These are phyloP conservation scores for Lydus trimaculatus DNA, from an alignment of 2,888 invertebrate genomes.

Conservation along the genomic window DNA sequence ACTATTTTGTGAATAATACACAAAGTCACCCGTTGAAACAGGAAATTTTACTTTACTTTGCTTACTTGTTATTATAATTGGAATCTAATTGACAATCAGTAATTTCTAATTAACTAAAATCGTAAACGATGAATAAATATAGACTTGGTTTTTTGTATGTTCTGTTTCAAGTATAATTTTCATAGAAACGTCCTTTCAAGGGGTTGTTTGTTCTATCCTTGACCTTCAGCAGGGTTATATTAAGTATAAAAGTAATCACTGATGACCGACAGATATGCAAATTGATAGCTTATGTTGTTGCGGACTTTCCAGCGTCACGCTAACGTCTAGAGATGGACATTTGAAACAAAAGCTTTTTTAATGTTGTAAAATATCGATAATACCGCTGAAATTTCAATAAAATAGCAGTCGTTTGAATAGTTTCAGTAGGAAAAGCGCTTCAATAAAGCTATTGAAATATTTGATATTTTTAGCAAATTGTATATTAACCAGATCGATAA, in stretches of 20 bases:
- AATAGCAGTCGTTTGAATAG: neutral
- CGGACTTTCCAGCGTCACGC: conserved; percentile 30
- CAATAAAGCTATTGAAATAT: neutral
- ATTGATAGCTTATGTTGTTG: conserved; percentile 17
- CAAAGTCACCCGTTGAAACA: neutral
- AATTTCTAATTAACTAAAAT: too few relatives aligned
- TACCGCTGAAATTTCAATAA: neutral
- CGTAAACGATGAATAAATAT: too few relatives aligned
- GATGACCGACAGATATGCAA: conserved; percentile 31
- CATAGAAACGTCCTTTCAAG: neutral
- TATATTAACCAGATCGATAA: conserved; percentile 7
- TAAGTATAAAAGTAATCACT: conserved; percentile 10
- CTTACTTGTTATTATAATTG: too few relatives aligned
- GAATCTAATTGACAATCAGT: too few relatives aligned
- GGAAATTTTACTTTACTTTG: too few relatives aligned
- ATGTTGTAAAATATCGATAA: too few relatives aligned
- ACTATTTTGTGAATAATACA: neutral
- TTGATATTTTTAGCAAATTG: conserved; percentile 6
- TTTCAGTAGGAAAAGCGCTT: too few relatives aligned
- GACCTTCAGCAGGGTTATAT: conserved; percentile 22
- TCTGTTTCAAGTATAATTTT: too few relatives aligned
- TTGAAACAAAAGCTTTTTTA: too few relatives aligned
- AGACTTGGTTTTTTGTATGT: too few relatives aligned
- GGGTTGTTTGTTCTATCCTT: conserved; percentile 19
- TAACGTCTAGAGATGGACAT: neutral